Evolutionary conservation across 2,113 vertebrate genomes (phyloP), one percentile per base, ranked within the genome.

Genomic region (Balaeniceps rex): DNA sequence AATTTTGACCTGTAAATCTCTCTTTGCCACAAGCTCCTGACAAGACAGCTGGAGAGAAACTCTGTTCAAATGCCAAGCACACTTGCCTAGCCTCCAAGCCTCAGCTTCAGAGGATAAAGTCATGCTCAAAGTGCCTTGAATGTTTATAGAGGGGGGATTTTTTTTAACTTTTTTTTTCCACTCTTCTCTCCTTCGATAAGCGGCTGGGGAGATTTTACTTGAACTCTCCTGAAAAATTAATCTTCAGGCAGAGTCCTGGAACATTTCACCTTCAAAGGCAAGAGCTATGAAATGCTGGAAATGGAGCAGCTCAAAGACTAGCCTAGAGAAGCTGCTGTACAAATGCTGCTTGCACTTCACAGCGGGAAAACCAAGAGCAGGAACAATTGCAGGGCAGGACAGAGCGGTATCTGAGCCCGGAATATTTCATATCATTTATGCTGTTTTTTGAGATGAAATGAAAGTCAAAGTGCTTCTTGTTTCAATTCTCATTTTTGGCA

Each of bases 211-310:
- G 80, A 71, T 92, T 95, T 93, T 88, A 83, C 42, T 92, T 95
- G 72, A 90, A 82, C 60, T 94, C 72, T 88, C 34, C 83, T 90
- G 88, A 92, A 94, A 93, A 86, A 93, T 83, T 86, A 85, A 72
- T 81, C 92, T 93, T 94, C 76, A 96, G 71, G 22, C 85, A 78
- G 81, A 90, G 64, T 80, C 68, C 83, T 96, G 96, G 90, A 96
- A 94, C 33, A 81, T 95, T 94, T 95, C 92, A 95, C 40, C 58
- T 94, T 94, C 83, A 86, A 92, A 96, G 70, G 47, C 52, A 44
- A 93, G 34, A 81, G 34, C 64, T 87, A 49, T 4, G 1, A 85
- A 72, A 90, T 0, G 2, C 66, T 93, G 69, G 51, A 61, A 84
- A 58, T 0, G 2, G 54, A 84, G 34, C 68, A 81, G 70, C 83